Percentiles rank a stretch among this genome's conserved stretches.
phyloP scores from a whole-genome alignment of 2,888 invertebrate species.

The Euplexia lucipara region DNA sequence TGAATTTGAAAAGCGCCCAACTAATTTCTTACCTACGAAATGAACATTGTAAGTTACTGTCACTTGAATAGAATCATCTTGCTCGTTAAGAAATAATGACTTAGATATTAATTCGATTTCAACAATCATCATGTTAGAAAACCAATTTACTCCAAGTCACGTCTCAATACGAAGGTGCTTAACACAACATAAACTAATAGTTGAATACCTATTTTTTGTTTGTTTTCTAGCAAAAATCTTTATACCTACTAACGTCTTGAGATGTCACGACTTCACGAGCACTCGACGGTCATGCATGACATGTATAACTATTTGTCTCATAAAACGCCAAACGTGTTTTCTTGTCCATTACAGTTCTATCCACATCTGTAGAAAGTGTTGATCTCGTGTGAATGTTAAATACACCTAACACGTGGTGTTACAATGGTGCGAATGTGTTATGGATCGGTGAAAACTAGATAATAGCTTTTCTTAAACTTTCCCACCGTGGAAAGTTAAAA shows the following conservation, averaged over 20 bases:
- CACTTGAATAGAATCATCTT: no score
- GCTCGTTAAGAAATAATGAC: background rate
- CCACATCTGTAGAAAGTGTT: slow-evolving; percentile 67
- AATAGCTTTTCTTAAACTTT: slow-evolving; percentile 70
- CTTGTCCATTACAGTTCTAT: slow-evolving; percentile 32
- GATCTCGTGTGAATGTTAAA: slow-evolving; percentile 67
- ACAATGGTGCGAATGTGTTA: slow-evolving; percentile 59
- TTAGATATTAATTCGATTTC: background rate
- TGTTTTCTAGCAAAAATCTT: background rate
- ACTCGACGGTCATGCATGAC: background rate
- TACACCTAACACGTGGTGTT: slow-evolving; percentile 56
- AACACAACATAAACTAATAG: background rate
- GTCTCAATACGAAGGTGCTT: background rate
- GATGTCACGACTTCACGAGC: slow-evolving; percentile 3
- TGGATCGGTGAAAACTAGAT: slow-evolving; percentile 66
- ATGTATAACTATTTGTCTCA: slow-evolving; percentile 20
- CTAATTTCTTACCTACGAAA: background rate
- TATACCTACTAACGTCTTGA: background rate
- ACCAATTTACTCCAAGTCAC: slow-evolving; percentile 6
- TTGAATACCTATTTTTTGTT: background rate
- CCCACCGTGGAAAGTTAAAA: slow-evolving; percentile 60
- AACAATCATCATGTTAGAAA: slow-evolving; percentile 1
- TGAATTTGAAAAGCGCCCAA: no score
- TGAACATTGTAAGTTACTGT: background rate
- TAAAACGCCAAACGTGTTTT: slow-evolving; percentile 39